These are phyloP conservation scores for Lepus oiostolus DNA, from an alignment of 2,797 vertebrate species.

Conservation along the genomic window DNA sequence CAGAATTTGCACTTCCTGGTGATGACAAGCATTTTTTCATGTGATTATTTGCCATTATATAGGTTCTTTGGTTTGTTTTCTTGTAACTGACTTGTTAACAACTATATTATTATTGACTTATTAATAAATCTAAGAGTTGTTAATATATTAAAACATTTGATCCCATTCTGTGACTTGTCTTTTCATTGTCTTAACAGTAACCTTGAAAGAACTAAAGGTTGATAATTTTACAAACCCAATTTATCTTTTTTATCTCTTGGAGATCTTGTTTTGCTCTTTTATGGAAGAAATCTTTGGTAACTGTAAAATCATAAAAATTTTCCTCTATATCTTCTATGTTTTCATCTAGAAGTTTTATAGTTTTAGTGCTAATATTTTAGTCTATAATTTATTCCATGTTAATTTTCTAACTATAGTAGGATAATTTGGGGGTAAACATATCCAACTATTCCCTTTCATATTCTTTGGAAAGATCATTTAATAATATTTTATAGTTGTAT, in stretches of 20 bases:
- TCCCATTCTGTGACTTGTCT: background rate
- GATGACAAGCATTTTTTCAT: background rate
- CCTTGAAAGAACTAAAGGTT: slow-evolving; percentile 5
- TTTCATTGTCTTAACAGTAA: slow-evolving; percentile 51
- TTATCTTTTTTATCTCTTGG: background rate
- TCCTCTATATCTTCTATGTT: background rate
- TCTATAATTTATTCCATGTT: slow-evolving; percentile 49
- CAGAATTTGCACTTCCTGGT: background rate
- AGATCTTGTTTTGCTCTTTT: background rate
- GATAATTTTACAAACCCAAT: slow-evolving; percentile 24
- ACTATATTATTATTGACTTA: background rate
- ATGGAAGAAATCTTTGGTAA: slow-evolving; percentile 26
- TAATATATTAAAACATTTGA: slow-evolving; percentile 39
- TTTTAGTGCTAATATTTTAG: slow-evolving; percentile 18
- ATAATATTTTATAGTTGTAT: slow-evolving; percentile 16
- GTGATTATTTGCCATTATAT: background rate
- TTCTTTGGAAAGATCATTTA: slow-evolving; percentile 23
- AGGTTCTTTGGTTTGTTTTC: background rate
- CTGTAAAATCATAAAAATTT: background rate
- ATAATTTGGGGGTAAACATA: slow-evolving; percentile 24
- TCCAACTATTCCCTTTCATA: background rate
- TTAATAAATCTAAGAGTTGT: background rate
- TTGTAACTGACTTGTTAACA: too few species aligned
- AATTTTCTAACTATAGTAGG: background rate
- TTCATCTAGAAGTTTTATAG: slow-evolving; percentile 9